phyloP scores from a whole-genome alignment of 2,113 vertebrate species.

The Vulpes ferrilata region DNA sequence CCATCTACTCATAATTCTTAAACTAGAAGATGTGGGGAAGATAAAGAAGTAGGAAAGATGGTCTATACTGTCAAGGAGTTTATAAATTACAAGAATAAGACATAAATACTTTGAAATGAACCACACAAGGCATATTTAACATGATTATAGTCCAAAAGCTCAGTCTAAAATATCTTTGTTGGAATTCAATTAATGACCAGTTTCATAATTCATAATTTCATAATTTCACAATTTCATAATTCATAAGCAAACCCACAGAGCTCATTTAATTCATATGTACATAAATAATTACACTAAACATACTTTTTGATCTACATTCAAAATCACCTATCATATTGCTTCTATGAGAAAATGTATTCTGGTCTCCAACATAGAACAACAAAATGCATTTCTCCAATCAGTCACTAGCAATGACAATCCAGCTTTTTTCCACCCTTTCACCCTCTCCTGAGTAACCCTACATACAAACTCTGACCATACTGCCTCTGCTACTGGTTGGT shows the following conservation, averaged over 20 bases:
- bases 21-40: background rate
- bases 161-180: background rate
- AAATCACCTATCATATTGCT: background rate
- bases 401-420: background rate
- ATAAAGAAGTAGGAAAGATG: background rate
- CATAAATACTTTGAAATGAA: background rate
- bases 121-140: background rate
- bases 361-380: background rate
- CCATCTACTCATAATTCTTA: background rate
- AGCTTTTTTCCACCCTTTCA: background rate
- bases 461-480: background rate
- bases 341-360: constrained; percentile 10
- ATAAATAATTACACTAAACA: background rate
- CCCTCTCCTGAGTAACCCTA: background rate
- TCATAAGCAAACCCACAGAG: background rate
- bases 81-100: background rate
- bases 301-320: background rate
- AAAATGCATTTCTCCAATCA: background rate
- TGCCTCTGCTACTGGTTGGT: background rate
- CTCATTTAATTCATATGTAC: background rate
- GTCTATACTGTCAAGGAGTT: background rate
- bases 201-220: background rate
- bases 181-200: background rate
- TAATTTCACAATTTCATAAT: background rate
- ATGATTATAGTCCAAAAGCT: background rate